Evolutionary conservation across 2,113 vertebrate genomes (phyloP).

Genomic region (Prionailurus viverrinus): DNA sequence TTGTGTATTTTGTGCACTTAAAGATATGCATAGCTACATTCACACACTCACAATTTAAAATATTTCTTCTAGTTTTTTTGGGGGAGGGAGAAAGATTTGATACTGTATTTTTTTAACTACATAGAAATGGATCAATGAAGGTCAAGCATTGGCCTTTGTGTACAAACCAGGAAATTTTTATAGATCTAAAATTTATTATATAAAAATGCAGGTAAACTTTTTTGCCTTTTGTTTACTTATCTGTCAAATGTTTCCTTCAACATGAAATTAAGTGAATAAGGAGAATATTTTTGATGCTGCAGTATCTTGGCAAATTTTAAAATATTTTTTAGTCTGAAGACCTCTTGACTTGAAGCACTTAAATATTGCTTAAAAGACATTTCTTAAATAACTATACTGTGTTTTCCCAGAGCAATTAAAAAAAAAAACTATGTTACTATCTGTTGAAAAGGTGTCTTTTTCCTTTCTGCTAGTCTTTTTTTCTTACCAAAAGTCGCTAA

Average conservation of each 20-base stretch:
- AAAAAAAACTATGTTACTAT: slow-evolving; percentile 69
- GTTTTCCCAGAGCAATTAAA: slow-evolving; percentile 68
- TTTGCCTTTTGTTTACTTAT: slow-evolving; percentile 70
- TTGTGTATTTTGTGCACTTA: slow-evolving; percentile 66
- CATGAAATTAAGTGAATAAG: slow-evolving; percentile 59
- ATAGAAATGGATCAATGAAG: slow-evolving; percentile 76
- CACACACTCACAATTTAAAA: slow-evolving; percentile 72
- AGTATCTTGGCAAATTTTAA: slow-evolving; percentile 68
- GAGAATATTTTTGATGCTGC: slow-evolving; percentile 75
- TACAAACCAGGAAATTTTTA: slow-evolving; percentile 80
- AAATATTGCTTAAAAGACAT: slow-evolving; percentile 66
- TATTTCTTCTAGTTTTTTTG: slow-evolving; percentile 65
- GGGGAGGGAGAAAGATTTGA: slow-evolving; percentile 71
- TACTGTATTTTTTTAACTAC: slow-evolving; percentile 79
- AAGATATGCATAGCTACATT: slow-evolving; percentile 50
- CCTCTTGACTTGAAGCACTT: slow-evolving; percentile 71
- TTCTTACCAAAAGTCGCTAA: slow-evolving; percentile 70
- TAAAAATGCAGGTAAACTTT: slow-evolving; percentile 68
- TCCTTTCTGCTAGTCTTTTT: slow-evolving; percentile 58
- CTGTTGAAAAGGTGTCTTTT: slow-evolving; percentile 69
- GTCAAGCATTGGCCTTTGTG: slow-evolving; percentile 61
- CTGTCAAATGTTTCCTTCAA: slow-evolving; percentile 64
- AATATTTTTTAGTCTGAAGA: slow-evolving; percentile 64
- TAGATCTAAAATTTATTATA: slow-evolving; percentile 75
- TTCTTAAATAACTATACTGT: slow-evolving; percentile 57